Evolutionary conservation across 2,888 invertebrate species (phyloP).

Genomic region (Agonopterix subpropinquella): DNA sequence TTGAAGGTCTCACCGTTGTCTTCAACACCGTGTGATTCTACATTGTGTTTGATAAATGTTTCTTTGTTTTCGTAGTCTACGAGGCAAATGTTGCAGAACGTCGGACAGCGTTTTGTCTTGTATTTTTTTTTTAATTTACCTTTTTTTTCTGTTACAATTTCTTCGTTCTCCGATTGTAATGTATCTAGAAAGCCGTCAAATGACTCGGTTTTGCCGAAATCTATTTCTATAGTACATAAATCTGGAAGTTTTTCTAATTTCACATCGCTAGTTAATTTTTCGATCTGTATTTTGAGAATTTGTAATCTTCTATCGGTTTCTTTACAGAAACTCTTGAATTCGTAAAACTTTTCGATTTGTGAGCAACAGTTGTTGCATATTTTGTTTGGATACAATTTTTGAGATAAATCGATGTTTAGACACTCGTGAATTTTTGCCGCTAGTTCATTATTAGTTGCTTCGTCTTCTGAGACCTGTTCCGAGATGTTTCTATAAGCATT

Average conservation of each 20-base stretch:
- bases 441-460: constrained; percentile 19
- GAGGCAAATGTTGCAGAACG: constrained; percentile 50
- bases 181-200: constrained; percentile 14
- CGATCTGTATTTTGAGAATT: constrained; percentile 17
- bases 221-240: constrained; percentile 3
- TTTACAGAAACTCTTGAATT: constrained; percentile 48
- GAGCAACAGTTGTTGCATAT: constrained; percentile 41
- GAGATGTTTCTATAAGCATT: constrained; percentile 32
- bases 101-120: constrained; percentile 28
- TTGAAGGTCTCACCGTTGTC: constrained; percentile 37
- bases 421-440: constrained; percentile 41
- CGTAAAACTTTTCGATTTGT: constrained; percentile 40
- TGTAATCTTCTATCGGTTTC: constrained; percentile 36
- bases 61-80: constrained; percentile 32
- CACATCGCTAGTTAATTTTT: constrained; percentile 3
- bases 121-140: constrained; percentile 21
- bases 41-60: constrained; percentile 36
- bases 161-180: constrained; percentile 12
- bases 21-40: constrained; percentile 43
- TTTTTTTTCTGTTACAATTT: constrained; percentile 5
- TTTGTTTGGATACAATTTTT: constrained; percentile 31
- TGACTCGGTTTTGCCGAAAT: constrained; percentile 9
- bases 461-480: constrained; percentile 15
- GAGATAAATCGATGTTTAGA: constrained; percentile 38
- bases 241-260: constrained; percentile 18